Conservation (phyloP, 2,113 vertebrate genomes). For the Brachionichthys hirsutus region DNA sequence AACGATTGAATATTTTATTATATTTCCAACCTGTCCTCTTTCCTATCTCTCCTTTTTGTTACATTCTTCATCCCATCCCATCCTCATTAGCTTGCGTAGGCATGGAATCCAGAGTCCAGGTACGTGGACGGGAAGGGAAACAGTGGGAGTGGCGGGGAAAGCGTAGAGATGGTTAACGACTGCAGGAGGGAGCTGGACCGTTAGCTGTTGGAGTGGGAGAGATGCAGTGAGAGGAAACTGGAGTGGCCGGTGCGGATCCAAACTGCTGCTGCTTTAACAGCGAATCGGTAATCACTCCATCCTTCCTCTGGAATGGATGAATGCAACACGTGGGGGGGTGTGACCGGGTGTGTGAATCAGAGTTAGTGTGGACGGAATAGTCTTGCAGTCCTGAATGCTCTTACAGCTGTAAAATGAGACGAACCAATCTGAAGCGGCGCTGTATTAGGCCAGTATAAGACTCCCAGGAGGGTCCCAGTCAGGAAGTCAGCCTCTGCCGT, state of each 20-base stretch:
- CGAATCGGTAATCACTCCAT: constrained; percentile 49
- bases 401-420: constrained; percentile 15
- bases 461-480: not conserved
- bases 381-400: constrained; percentile 8
- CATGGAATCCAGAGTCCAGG: not conserved
- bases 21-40: not conserved
- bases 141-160: not conserved
- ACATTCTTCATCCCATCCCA: not conserved
- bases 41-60: not conserved
- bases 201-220: constrained; percentile 14
- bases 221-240: constrained; percentile 7
- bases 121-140: not conserved
- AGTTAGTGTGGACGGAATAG: constrained; percentile 13
- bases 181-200: constrained; percentile 6
- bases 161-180: constrained; percentile 7
- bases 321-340: constrained; percentile 25
- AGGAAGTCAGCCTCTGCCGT: not conserved
- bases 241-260: constrained; percentile 20
- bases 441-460: not conserved
- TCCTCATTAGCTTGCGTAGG: constrained; percentile 23
- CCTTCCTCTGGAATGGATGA: constrained; percentile 48
- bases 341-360: constrained; percentile 10
- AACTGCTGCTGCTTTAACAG: constrained; percentile 26
- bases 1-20: too few relatives aligned
- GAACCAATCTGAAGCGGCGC: constrained; percentile 6